phyloP scores from a whole-genome alignment of 2,888 invertebrate species.

The Dasypolia templi region DNA sequence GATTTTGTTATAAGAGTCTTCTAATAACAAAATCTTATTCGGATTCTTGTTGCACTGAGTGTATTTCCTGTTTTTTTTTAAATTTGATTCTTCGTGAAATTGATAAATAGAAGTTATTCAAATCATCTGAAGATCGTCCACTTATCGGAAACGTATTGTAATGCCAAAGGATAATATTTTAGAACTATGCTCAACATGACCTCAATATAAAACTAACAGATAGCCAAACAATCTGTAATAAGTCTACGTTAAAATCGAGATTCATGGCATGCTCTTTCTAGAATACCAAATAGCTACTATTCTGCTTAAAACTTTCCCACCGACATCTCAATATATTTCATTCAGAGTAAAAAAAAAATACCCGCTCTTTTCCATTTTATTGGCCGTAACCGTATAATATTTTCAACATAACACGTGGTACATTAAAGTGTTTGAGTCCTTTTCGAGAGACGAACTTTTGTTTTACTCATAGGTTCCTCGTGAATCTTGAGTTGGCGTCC shows the following conservation, averaged over 20 bases:
- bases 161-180: not conserved
- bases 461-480: slow-evolving; percentile 69
- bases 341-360: slow-evolving; percentile 27
- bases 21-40: not conserved
- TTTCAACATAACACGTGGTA: slow-evolving; percentile 63
- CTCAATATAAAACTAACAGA: not conserved
- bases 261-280: not conserved
- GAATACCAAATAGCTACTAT: slow-evolving; percentile 1
- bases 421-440: slow-evolving; percentile 64
- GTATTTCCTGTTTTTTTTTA: not conserved
- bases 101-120: too few relatives aligned
- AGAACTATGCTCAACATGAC: not conserved
- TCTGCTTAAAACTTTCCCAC: slow-evolving; percentile 2
- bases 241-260: slow-evolving; percentile 1
- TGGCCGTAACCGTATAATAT: slow-evolving; percentile 60
- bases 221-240: not conserved
- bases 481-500: slow-evolving; percentile 50
- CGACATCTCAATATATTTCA: slow-evolving; percentile 17
- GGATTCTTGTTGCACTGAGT: not conserved
- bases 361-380: slow-evolving; percentile 30
- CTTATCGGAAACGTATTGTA: too few relatives aligned
- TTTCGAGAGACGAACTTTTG: slow-evolving; percentile 65
- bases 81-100: not conserved
- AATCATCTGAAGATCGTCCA: too few relatives aligned
- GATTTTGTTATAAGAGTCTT: too few relatives aligned